These are phyloP conservation scores for Indicator indicator DNA, from an alignment of 2,113 vertebrate species.

Conservation along the genomic window DNA sequence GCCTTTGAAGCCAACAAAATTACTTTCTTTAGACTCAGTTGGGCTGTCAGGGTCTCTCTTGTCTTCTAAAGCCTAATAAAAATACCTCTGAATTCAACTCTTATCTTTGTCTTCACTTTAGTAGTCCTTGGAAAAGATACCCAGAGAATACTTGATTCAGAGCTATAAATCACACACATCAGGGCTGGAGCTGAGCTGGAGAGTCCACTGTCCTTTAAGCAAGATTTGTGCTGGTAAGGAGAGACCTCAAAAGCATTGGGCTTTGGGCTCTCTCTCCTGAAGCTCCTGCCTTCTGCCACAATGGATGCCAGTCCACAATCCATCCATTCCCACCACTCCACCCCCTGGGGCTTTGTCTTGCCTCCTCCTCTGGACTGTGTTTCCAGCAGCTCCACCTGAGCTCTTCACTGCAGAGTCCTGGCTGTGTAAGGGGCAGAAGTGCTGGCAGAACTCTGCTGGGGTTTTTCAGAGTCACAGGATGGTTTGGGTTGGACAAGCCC, in stretches of 20 bases:
- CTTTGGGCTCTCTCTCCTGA: neutral
- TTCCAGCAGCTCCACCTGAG: neutral
- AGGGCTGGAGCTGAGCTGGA: neutral
- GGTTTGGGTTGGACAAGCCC: too few relatives aligned
- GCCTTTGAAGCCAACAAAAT: neutral
- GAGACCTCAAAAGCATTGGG: neutral
- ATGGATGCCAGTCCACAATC: neutral
- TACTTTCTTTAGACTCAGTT: neutral
- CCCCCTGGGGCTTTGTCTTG: neutral
- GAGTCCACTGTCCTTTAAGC: neutral
- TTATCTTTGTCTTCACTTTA: neutral
- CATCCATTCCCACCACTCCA: neutral
- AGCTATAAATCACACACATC: conserved; percentile 26
- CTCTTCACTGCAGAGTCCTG: neutral
- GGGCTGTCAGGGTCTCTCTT: neutral
- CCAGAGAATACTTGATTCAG: neutral
- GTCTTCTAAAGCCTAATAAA: neutral
- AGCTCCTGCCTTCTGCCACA: neutral
- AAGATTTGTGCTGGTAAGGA: neutral
- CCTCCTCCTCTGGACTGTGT: neutral
- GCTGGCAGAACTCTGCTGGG: neutral
- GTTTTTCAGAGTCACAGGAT: neutral
- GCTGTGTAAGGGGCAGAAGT: neutral
- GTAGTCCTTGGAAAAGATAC: neutral
- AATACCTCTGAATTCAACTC: neutral